These are phyloP conservation scores for Mirza zaza DNA, from an alignment of 2,113 vertebrate genomes.

Conservation along the genomic window DNA sequence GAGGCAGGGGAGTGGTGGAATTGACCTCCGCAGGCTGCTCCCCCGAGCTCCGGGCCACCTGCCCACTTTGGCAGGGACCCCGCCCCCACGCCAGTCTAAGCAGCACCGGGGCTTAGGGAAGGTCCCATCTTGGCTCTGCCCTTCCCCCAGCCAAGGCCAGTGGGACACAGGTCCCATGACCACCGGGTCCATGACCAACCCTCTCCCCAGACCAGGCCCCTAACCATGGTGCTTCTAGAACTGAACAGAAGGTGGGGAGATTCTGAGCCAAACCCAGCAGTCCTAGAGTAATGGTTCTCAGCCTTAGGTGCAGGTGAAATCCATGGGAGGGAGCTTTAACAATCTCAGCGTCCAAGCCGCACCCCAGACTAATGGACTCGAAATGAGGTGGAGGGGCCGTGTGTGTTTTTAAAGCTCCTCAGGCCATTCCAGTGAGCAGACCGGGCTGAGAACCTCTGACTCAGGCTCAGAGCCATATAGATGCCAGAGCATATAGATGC, in stretches of 20 bases:
- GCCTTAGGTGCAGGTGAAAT: neutral
- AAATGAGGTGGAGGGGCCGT: neutral
- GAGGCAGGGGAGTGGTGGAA: neutral
- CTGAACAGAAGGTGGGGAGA: neutral
- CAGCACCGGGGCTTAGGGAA: neutral
- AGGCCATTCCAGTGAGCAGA: neutral
- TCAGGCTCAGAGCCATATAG: neutral
- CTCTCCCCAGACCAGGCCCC: fast-evolving
- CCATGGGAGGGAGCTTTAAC: neutral
- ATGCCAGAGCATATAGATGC: neutral
- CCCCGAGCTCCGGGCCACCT: neutral
- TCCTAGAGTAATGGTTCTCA: neutral
- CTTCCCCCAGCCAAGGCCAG: neutral
- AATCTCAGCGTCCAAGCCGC: too few relatives aligned
- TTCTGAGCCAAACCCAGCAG: neutral
- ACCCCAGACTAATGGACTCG: neutral
- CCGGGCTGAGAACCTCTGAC: neutral
- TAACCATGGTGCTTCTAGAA: neutral
- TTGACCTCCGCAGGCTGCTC: too few relatives aligned
- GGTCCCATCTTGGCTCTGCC: neutral
- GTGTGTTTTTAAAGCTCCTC: neutral
- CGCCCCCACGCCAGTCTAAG: neutral
- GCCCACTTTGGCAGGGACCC: neutral
- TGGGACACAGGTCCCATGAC: too few relatives aligned
- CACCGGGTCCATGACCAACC: neutral